Conservation (phyloP, 1,140 invertebrate species). For the Anastrepha obliqua region DNA sequence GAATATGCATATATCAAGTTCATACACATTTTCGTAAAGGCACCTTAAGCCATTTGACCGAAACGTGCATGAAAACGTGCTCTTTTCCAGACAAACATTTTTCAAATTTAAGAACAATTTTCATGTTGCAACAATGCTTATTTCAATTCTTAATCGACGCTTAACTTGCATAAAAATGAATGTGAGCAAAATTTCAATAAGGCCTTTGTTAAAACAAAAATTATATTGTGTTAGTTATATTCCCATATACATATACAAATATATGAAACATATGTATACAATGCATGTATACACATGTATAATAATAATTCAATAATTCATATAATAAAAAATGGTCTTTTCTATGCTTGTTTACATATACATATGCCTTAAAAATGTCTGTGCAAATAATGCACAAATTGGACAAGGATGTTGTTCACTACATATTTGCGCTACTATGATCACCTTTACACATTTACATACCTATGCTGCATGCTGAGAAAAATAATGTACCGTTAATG, state of each 20-base stretch:
- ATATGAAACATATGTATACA: not conserved
- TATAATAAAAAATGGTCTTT: not conserved
- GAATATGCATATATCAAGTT: not conserved
- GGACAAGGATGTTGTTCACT: not conserved
- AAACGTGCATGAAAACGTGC: no score
- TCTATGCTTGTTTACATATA: conserved; percentile 26
- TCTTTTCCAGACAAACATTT: no score
- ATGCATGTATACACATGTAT: conserved; percentile 5
- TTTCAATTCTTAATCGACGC: no score
- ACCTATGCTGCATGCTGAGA: not conserved
- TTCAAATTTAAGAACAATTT: no score
- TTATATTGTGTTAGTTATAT: not conserved
- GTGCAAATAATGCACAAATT: conserved; percentile 7
- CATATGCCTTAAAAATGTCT: conserved; percentile 20
- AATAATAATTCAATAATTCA: no score
- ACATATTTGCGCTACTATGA: not conserved
- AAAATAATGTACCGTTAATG: not conserved
- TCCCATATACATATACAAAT: not conserved
- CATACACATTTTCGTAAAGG: no score
- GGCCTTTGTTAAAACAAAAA: not conserved
- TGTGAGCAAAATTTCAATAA: no score
- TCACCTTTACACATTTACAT: not conserved
- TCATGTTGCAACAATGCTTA: no score
- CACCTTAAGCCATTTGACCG: no score
- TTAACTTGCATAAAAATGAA: no score